Percentiles rank a stretch among this genome's conserved stretches.
phyloP scores from a whole-genome alignment of 2,797 vertebrate species.

The Rhinoraja longicauda region DNA sequence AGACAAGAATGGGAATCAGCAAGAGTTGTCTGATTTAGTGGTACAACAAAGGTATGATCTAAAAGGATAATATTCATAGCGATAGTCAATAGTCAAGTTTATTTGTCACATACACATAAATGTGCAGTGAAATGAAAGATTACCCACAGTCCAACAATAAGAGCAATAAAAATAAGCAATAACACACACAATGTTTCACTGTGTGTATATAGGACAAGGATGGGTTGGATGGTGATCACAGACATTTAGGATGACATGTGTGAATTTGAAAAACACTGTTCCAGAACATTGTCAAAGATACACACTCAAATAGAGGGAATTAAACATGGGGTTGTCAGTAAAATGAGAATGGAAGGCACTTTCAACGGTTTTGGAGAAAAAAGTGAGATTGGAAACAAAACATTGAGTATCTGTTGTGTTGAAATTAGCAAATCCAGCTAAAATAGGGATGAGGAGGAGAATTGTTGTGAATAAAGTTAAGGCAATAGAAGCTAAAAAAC shows the following conservation, averaged over 20 bases:
- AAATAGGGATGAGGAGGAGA: not conserved
- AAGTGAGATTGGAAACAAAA: not conserved
- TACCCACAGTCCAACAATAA: too few relatives aligned
- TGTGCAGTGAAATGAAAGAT: too few relatives aligned
- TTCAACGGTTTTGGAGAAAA: not conserved
- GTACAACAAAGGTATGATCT: too few relatives aligned
- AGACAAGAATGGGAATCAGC: too few relatives aligned
- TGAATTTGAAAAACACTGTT: not conserved
- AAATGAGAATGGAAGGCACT: not conserved
- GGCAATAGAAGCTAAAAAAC: not conserved
- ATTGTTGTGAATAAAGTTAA: not conserved
- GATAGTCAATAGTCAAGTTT: too few relatives aligned
- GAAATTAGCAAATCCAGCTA: not conserved
- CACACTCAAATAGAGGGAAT: not conserved
- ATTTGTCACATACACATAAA: too few relatives aligned
- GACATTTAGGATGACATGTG: not conserved
- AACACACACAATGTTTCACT: too few relatives aligned
- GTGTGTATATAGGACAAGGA: too few relatives aligned
- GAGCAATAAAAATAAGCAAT: too few relatives aligned
- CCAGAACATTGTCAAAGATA: too few relatives aligned
- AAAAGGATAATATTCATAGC: too few relatives aligned
- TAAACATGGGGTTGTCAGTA: not conserved
- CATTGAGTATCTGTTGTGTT: not conserved
- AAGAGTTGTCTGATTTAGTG: too few relatives aligned
- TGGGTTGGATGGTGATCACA: not conserved